Evolutionary conservation across 2,113 vertebrate species (phyloP).

Genomic region (Taurulus bubalis): DNA sequence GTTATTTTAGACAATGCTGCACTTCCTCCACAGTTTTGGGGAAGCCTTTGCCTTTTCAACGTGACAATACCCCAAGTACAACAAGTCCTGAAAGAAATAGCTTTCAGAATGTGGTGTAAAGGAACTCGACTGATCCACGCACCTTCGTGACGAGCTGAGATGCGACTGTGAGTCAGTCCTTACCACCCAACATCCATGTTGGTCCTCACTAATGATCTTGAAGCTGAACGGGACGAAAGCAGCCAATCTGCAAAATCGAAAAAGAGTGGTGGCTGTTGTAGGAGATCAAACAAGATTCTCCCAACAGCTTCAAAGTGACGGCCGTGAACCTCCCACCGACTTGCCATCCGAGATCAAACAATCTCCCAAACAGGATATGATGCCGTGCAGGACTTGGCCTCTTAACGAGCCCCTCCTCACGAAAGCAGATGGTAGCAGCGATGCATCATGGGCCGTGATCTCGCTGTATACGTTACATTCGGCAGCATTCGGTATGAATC

Average conservation of each 20-base stretch:
- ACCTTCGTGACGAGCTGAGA: not conserved
- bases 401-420: slow-evolving; percentile 18
- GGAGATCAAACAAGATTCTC: not conserved
- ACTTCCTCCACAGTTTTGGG: not conserved
- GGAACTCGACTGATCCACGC: not conserved
- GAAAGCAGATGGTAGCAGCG: slow-evolving; percentile 53
- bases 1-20: not conserved
- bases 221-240: not conserved
- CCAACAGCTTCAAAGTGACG: slow-evolving; percentile 4
- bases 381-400: not conserved
- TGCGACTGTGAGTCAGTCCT: not conserved
- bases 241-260: not conserved
- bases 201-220: not conserved
- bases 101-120: not conserved
- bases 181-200: not conserved
- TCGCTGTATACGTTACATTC: slow-evolving; percentile 4
- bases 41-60: not conserved
- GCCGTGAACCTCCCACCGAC: slow-evolving; percentile 8
- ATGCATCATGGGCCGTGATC: slow-evolving; percentile 37
- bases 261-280: not conserved
- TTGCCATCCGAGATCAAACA: slow-evolving; percentile 33
- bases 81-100: not conserved
- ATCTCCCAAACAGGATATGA: slow-evolving; percentile 24
- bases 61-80: not conserved
- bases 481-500: not conserved